Base-by-base conservation (phyloP, 2,888 invertebrate genomes). In the Heliconius erato region DNA sequence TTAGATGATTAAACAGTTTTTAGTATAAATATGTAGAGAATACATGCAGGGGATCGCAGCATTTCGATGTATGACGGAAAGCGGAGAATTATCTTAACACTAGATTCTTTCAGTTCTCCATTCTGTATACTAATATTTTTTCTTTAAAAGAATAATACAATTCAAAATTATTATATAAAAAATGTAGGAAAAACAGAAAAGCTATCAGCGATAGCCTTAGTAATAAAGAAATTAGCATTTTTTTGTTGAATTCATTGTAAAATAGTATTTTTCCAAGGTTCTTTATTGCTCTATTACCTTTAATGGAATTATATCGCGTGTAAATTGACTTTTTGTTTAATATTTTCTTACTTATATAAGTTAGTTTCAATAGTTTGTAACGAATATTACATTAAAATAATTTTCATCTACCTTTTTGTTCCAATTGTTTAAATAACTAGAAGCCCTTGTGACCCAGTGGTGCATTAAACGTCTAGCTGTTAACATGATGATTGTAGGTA, bases 241-340 rank as follows among this genome's bases (percentile, higher is more conserved):
- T 59, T 63, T 63, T 63, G 63, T 63, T 11, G n/a, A 63, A 63
- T 63, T 63, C 63, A 63, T n/a, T 63, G 63, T 63, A 63, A 63
- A 63, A n/a, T 63, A 9, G 11, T 63, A 63, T 12, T 63, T 63
- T 63, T n/a, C 63, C n/a, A 63, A 63, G 63, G 63, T n/a, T 4
- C 63, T n/a, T 63, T 63, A 63, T 63, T n/a, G 63, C 63, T 63
- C n/a, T 63, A 63, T 63, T 63, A n/a, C 63, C 63, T 63, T 63
- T 63, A 63, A n/a, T n/a, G n/a, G 63, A 63, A 63, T 63, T n/a
- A 63, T 63, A 63, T 63, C 63, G 63, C 63, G 63, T 63, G n/a
- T 63, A 63, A 63, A 63, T 63, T 63, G 63, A 63, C n/a, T 63
- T 63, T 63, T 63, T 63, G n/a, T 63, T n/a, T 12, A 2, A 63